These are phyloP conservation scores for Tragopan temminckii DNA, from an alignment of 2,797 vertebrate genomes.

Conservation along the genomic window DNA sequence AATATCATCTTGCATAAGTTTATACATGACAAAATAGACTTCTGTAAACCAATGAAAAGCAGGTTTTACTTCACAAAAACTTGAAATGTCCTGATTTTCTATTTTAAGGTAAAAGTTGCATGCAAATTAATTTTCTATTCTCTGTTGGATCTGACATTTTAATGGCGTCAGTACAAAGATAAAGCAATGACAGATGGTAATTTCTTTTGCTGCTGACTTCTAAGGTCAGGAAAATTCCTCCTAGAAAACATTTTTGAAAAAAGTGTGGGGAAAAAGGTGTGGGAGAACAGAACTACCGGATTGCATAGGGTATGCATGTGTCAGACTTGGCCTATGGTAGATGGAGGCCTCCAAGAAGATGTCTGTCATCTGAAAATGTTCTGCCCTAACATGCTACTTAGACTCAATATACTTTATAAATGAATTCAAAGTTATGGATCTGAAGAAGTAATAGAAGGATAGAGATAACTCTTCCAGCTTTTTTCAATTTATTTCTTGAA, in stretches of 20 bases:
- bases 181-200: not conserved
- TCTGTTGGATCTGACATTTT: not conserved
- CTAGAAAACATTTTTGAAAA: not conserved
- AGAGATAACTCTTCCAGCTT: fast-evolving
- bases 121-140: not conserved
- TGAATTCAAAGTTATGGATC: not conserved
- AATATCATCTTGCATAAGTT: not conserved
- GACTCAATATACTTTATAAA: not conserved
- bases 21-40: not conserved
- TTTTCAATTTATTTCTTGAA: not conserved
- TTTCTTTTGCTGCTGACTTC: not conserved
- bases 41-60: not conserved
- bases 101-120: not conserved
- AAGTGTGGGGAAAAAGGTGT: not conserved
- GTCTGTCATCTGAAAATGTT: not conserved
- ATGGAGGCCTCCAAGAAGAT: not conserved
- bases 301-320: not conserved
- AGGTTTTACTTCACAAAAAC: not conserved
- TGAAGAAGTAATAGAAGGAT: not conserved
- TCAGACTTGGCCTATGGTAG: not conserved
- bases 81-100: not conserved
- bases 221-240: not conserved
- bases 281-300: not conserved
- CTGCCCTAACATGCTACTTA: not conserved
- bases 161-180: not conserved